Base-by-base conservation (phyloP, 2,888 invertebrate genomes). In the Antitype chi region DNA sequence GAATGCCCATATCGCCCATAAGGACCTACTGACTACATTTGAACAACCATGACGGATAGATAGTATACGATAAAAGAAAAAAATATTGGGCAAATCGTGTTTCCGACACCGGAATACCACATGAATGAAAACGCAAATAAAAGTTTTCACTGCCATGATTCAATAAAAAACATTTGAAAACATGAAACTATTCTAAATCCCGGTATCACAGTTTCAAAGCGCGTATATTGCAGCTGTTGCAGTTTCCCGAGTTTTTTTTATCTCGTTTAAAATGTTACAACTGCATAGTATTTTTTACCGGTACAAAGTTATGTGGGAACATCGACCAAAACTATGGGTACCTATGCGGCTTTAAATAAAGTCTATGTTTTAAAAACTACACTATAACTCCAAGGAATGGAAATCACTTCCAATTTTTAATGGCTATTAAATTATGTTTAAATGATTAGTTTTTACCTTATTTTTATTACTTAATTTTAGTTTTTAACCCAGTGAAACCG, bases 181-280 rank as follows among this genome's bases (percentile, higher is more conserved):
- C 20, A 63, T 57, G 53, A 74, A 74, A 28, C 55, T 52, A 25
- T 67, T 66, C 49, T 81, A 76, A 70, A 55, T 64, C n/a, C 53
- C 49, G 23, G 59, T 55, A 43, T 60, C 69, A 55, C 53, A 49
- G 80, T 76, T 69, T 64, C 28, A 23, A 23, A 59, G 63, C 76
- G 63, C 43, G 82, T 69, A 66, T 81, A n/a, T 70, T 17, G 55
- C 80, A 76, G 69, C 69, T 70, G 82, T 60, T 82, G 49, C 70
- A 66, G 64, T n/a, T 60, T 59, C 8, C 63, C 13, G n/a, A 20
- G 25, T 1, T n/a, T 79, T 69, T 66, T 79, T 52, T 47, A 81
- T 79, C 62, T 74, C 20, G 49, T 57, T 20, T 43, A 52, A 57
- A 81, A 55, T 75, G 57, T 64, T 64, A 64, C 63, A 28, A 15